Base-by-base conservation (phyloP, 2,888 invertebrate species). In the Trichopria drosophilae region DNA sequence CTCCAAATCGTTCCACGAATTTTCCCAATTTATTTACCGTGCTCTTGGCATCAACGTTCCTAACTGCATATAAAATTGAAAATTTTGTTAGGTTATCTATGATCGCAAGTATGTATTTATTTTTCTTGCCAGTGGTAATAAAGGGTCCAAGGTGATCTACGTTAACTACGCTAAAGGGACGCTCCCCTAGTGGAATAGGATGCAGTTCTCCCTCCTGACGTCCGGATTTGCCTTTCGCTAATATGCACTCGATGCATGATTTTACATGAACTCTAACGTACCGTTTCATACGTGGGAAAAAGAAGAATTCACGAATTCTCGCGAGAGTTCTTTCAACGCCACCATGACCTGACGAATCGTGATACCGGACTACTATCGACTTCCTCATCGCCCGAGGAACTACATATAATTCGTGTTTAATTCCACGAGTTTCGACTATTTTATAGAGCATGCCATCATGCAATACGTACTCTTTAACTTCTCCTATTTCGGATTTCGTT, bases 181-280 rank as follows among this genome's bases (percentile, higher is more conserved):
- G 22, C 10, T 35, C 45, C 0, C 57, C 62, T 3, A 53, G 53
- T 3, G 45, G 40, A 13, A 62, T 58, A 13, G 64, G 64, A 26
- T 66, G 60, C 4, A 66, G 31, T 4, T 53, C 48, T 7, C 63
- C 61, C 6, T 20, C 53, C 12, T 56, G 35, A 6, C 39, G 45
- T n/a, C 59, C 58, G 0, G 43, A 45, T 50, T 44, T 49, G 12
- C 9, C 10, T 20, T 55, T 55, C 1, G 39, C 39, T 1, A 55
- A 13, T 6, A 51, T 55, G 12, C 51, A 66, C 18, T 61, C 53
- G 2, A 64, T 10, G 45, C 65, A 65, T 9, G 53, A 37, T 6
- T 31, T 12, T 6, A 65, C 53, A 26, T 63, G 59, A 6, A 35
- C 22, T 26, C 53, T 35, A 1, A 60, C 45, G 26, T 54, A 54